A percentile compares a stretch with the other conserved stretches of the same genome.
These are phyloP conservation scores for Micronycteris hirsuta DNA, from an alignment of 2,113 vertebrate species.

Conservation along the genomic window DNA sequence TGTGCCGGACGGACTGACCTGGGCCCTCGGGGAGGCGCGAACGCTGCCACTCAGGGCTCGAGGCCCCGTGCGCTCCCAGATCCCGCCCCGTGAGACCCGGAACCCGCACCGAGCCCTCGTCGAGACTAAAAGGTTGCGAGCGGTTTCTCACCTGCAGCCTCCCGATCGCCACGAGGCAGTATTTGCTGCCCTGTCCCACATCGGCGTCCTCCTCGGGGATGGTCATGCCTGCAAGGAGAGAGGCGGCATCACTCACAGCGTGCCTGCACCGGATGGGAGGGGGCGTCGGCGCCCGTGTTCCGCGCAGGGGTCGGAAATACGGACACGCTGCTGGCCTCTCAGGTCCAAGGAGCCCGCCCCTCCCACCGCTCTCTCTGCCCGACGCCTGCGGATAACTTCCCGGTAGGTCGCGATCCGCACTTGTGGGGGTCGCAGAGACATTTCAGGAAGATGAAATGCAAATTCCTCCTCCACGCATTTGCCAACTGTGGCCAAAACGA, in stretches of 20 bases:
- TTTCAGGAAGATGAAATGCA: not conserved
- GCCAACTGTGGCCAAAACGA: not conserved
- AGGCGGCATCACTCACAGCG: not conserved
- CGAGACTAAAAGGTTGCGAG: not conserved
- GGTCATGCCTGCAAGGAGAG: slow-evolving; percentile 91
- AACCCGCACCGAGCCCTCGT: not conserved
- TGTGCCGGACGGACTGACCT: rapidly evolving
- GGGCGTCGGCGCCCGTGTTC: not conserved
- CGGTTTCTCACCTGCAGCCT: slow-evolving; percentile 89
- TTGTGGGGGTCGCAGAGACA: not conserved
- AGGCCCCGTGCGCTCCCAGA: not conserved
- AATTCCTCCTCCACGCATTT: not conserved
- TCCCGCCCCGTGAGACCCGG: not conserved
- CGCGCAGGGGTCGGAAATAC: not conserved
- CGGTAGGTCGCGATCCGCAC: not conserved
- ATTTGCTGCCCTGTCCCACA: slow-evolving; percentile 95
- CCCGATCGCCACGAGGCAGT: slow-evolving; percentile 97
- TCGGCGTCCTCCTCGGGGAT: slow-evolving; percentile 97
- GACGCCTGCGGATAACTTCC: not conserved
- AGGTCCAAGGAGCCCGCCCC: not conserved
- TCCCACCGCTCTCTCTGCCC: too few relatives aligned
- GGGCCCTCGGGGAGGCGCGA: too few relatives aligned
- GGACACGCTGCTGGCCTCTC: not conserved
- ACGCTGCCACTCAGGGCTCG: not conserved
- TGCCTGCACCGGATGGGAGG: rapidly evolving